Percentiles rank a stretch among this genome's conserved stretches.
These are phyloP conservation scores for Brachynemurus nebulosus DNA, from an alignment of 2,888 invertebrate species.

Conservation along the genomic window DNA sequence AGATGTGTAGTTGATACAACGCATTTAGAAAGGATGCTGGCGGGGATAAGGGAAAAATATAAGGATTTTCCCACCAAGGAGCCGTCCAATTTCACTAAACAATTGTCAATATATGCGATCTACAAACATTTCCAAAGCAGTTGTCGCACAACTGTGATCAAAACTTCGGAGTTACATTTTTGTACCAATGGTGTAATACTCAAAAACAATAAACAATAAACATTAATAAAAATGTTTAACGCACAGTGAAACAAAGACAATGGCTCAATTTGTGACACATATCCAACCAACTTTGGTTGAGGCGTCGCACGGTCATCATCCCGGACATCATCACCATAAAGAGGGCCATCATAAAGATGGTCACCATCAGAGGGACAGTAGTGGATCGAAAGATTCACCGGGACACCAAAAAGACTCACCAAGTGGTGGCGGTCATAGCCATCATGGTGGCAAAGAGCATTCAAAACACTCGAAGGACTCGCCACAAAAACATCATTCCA, in stretches of 20 bases:
- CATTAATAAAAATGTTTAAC: neutral
- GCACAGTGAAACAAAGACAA: constrained; percentile 17
- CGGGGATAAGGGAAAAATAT: neutral
- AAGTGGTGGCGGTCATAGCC: neutral
- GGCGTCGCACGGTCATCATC: constrained; percentile 40
- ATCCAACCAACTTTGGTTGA: constrained; percentile 43
- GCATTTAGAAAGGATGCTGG: constrained; percentile 1
- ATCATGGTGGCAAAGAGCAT: constrained; percentile 20
- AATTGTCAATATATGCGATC: constrained; percentile 1
- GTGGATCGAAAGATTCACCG: constrained; percentile 21
- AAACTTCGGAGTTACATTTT: neutral
- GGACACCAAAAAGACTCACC: constrained; percentile 16
- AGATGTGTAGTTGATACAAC: no score
- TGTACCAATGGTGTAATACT: neutral
- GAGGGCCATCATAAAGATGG: constrained; percentile 24
- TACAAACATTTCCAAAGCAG: constrained; percentile 1
- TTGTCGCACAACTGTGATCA: neutral
- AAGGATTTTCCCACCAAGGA: constrained; percentile 2
- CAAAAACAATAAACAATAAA: neutral
- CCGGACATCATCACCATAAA: constrained; percentile 36
- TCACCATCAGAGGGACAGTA: no score
- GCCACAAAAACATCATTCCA: constrained; percentile 11
- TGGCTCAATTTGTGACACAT: constrained; percentile 46
- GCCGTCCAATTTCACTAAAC: constrained; percentile 1
- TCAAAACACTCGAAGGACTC: constrained; percentile 9